Evolutionary conservation across 2,888 invertebrate genomes (phyloP).

Genomic region (Drosophila nigricruria): DNA sequence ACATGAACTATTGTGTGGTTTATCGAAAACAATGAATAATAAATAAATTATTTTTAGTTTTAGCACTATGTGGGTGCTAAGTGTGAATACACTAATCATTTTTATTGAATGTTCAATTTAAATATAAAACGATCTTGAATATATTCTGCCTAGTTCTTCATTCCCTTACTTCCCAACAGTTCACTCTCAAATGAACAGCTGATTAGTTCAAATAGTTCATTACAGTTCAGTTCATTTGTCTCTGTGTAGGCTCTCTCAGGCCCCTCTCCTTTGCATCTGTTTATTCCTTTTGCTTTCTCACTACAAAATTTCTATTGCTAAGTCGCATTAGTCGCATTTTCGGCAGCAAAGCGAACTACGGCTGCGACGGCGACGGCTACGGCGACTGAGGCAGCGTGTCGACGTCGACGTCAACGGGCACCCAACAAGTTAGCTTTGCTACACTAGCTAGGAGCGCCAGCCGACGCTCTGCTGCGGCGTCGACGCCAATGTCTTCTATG

Average conservation of each 20-base stretch:
- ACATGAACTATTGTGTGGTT: conserved; percentile 16
- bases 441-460: conserved; percentile 26
- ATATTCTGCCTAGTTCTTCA: not conserved
- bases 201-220: conserved; percentile 12
- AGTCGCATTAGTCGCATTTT: conserved; percentile 71
- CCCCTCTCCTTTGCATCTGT: conserved; percentile 16
- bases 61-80: not conserved
- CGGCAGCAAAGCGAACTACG: conserved; percentile 23
- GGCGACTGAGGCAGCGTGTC: conserved; percentile 25
- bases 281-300: conserved; percentile 37
- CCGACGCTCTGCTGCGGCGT: conserved; percentile 40
- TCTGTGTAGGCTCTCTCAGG: not conserved
- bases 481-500: conserved; percentile 41
- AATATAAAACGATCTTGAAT: not conserved
- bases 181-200: conserved; percentile 2
- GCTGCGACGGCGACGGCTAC: conserved; percentile 22
- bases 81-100: not conserved
- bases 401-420: conserved; percentile 29
- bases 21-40: conserved; percentile 1
- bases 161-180: not conserved
- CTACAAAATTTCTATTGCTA: conserved; percentile 51
- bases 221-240: not conserved
- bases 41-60: not conserved
- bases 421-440: conserved; percentile 31
- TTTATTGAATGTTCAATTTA: not conserved